Percentiles rank a stretch among this genome's conserved stretches.
phyloP scores from a whole-genome alignment of 2,888 invertebrate genomes.

The Lochmaea capreae region DNA sequence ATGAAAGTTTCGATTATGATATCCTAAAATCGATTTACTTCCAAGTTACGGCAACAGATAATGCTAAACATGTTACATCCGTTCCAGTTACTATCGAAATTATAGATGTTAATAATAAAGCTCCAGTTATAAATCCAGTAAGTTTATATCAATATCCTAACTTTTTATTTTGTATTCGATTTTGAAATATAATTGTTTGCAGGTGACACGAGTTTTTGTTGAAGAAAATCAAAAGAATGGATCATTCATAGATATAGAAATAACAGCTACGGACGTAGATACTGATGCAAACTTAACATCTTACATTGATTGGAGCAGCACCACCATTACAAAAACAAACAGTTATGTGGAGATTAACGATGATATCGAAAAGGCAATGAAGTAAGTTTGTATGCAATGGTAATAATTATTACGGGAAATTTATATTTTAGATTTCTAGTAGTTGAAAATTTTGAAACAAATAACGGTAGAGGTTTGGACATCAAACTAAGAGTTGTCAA shows the following conservation, averaged over 20 bases:
- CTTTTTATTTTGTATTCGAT: not conserved
- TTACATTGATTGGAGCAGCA: slow-evolving; percentile 71
- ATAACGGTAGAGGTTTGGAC: slow-evolving; percentile 1
- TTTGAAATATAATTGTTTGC: slow-evolving; percentile 20
- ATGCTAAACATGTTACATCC: slow-evolving; percentile 67
- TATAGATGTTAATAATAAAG: slow-evolving; percentile 79
- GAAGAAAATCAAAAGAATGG: slow-evolving; percentile 69
- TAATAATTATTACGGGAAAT: not conserved
- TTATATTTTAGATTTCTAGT: slow-evolving; percentile 14
- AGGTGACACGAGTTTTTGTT: slow-evolving; percentile 61
- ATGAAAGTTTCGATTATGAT: slow-evolving; percentile 74
- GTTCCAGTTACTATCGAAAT: slow-evolving; percentile 72
- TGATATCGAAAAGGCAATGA: slow-evolving; percentile 31
- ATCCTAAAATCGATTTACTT: slow-evolving; percentile 68
- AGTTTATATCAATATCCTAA: slow-evolving; percentile 46
- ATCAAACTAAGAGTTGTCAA: slow-evolving; percentile 38
- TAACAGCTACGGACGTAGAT: slow-evolving; percentile 72
- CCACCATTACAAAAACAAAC: slow-evolving; percentile 72
- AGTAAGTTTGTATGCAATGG: slow-evolving; percentile 30
- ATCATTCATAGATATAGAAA: slow-evolving; percentile 61
- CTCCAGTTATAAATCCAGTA: slow-evolving; percentile 74
- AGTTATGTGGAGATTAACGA: slow-evolving; percentile 56
- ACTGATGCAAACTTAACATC: slow-evolving; percentile 70
- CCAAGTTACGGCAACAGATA: slow-evolving; percentile 63
- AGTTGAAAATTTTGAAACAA: not conserved